phyloP scores from a whole-genome alignment of 2,113 vertebrate genomes.

The Tragelaphus buxtoni region DNA sequence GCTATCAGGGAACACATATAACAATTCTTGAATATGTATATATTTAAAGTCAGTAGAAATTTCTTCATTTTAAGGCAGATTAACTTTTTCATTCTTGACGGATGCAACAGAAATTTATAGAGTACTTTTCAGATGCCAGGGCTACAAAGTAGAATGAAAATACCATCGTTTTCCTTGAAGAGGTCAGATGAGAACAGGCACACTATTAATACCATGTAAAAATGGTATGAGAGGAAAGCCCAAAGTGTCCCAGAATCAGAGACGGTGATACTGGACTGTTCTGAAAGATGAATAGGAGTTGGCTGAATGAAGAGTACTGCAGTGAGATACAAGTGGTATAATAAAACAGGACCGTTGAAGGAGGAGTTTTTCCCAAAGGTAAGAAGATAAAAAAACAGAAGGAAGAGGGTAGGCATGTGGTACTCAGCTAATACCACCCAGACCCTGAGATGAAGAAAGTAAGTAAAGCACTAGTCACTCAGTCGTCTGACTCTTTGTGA shows the following conservation, averaged over 20 bases:
- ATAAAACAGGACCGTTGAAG: not conserved
- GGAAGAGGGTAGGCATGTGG: not conserved
- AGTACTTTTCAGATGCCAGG: not conserved
- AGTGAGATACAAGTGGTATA: not conserved
- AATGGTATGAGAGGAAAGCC: not conserved
- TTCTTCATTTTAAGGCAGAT: constrained; percentile 10
- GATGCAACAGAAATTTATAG: not conserved
- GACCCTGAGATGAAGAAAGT: not conserved
- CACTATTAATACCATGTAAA: not conserved
- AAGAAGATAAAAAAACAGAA: not conserved
- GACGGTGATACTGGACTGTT: not conserved
- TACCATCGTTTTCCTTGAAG: not conserved
- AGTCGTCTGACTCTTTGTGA: fast-evolving
- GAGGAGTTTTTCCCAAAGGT: not conserved
- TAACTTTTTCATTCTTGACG: not conserved
- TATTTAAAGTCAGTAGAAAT: not conserved
- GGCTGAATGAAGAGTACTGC: not conserved
- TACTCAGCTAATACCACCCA: not conserved
- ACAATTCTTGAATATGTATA: not conserved
- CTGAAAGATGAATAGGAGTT: not conserved
- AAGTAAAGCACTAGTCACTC: not conserved
- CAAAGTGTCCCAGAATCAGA: not conserved
- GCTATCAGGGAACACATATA: not conserved
- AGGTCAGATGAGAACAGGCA: not conserved
- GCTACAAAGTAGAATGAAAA: not conserved